A percentile compares a stretch with the other conserved stretches of the same genome.
Evolutionary conservation across 2,888 invertebrate genomes (phyloP).

Genomic region (Liopterus haemorrhoidalis): DNA sequence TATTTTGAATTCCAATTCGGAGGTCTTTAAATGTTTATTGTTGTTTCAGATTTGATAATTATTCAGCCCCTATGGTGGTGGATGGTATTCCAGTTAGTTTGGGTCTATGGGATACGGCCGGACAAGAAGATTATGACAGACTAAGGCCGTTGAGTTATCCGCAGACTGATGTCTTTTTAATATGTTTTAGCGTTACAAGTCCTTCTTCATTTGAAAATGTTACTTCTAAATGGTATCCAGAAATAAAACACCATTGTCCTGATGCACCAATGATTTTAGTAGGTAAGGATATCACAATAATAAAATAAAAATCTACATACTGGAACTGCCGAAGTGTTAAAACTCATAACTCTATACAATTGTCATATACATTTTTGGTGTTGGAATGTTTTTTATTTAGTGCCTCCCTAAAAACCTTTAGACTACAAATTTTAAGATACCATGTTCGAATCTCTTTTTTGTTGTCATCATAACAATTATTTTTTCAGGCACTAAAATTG

Average conservation of each 20-base stretch:
- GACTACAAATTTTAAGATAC: neutral
- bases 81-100: constrained; percentile 95
- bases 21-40: neutral
- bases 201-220: constrained; percentile 99
- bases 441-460: constrained; percentile 13
- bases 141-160: constrained; percentile 94
- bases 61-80: constrained; percentile 97
- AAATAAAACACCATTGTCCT: constrained; percentile 99
- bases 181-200: constrained; percentile 98
- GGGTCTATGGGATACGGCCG: constrained; percentile 97
- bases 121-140: constrained; percentile 96
- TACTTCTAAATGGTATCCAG: constrained; percentile 99
- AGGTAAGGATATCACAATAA: too few relatives aligned
- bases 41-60: constrained; percentile 86
- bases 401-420: too few relatives aligned
- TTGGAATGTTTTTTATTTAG: too few relatives aligned
- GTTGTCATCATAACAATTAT: too few relatives aligned
- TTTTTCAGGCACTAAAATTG: constrained; percentile 88
- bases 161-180: constrained; percentile 98
- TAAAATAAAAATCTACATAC: neutral
- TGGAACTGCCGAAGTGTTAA: neutral
- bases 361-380: too few relatives aligned
- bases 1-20: neutral
- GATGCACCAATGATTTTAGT: constrained; percentile 98
- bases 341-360: too few relatives aligned